phyloP scores from a whole-genome alignment of 1,140 invertebrate species.

The Heliconius eleuchia region DNA sequence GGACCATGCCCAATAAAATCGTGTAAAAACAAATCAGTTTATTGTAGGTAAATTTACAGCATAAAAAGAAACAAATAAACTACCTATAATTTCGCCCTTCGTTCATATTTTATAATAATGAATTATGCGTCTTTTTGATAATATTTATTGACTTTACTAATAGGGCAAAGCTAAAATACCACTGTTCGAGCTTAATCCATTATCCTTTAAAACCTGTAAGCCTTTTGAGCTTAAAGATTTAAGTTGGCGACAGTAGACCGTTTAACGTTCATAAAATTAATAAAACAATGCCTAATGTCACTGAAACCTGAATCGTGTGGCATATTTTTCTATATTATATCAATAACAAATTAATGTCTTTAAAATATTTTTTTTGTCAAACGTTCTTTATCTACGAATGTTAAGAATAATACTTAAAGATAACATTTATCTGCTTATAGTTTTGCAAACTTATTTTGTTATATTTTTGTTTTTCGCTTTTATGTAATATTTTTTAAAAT shows the following conservation, averaged over 20 bases:
- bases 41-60: background rate
- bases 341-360: background rate
- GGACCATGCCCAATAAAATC: background rate
- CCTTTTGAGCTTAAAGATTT: constrained; percentile 8
- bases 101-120: background rate
- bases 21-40: background rate
- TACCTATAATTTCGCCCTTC: background rate
- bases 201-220: constrained; percentile 12
- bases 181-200: background rate
- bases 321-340: background rate
- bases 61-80: background rate
- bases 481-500: too few relatives aligned
- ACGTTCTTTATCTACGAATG: background rate
- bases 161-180: constrained; percentile 4
- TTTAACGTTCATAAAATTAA: constrained; percentile 11
- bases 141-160: constrained; percentile 12
- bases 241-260: constrained; percentile 5
- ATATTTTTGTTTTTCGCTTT: background rate
- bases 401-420: background rate
- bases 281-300: background rate
- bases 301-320: background rate
- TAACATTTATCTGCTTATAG: background rate
- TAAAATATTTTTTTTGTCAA: background rate
- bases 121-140: background rate
- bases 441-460: background rate